Evolutionary conservation across 1,140 invertebrate genomes (phyloP), one percentile per base, ranked within the genome.

Genomic region (Aphaenogaster ashmeadi): DNA sequence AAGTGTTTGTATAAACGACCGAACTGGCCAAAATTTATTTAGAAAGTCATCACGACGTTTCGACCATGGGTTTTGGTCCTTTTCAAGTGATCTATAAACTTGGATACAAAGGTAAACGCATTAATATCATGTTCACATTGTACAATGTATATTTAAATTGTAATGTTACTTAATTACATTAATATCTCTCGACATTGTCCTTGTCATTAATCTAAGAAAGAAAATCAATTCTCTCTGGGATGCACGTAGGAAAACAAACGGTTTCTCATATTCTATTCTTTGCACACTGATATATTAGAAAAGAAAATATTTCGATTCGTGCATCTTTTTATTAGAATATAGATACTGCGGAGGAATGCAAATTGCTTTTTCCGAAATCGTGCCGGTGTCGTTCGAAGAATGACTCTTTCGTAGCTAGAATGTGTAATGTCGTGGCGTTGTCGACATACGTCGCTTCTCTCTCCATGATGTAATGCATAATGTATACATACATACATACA

Each of bases 401-500:
- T 75, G 41, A 38, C 33, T 38, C 36, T 62, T 84, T 74, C 27
- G 41, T 38, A 71, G 7, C 8, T 44, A 21, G 54, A 84, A 84
- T 84, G 41, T 33, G 41, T 18, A 84, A 84, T 74, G 80, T 38
- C 80, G 54, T 5, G 52, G 9, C 52, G 41, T 58, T 47, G 80
- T 58, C 66, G 52, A 47, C 67, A 41, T 27, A 56, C 41, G 54
- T 41, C 27, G 21, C 67, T 83, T 41, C 21, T 44, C 67, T 41
- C 44, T 58, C 54, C 54, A 9, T 84, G 80, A 75, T 58, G 54
- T 75, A 60, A 84, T 84, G 54, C 69, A 75, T 84, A 74, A 84
- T 84, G 80, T 62, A 84, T 84, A 84, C 69, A 84, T 3, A 47
- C 18, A 66, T 9, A 11, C 4, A 41, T 62, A 62, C 0, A 15